Evolutionary conservation across 2,888 invertebrate genomes (phyloP).

Genomic region (Dorcus parallelipipedus): DNA sequence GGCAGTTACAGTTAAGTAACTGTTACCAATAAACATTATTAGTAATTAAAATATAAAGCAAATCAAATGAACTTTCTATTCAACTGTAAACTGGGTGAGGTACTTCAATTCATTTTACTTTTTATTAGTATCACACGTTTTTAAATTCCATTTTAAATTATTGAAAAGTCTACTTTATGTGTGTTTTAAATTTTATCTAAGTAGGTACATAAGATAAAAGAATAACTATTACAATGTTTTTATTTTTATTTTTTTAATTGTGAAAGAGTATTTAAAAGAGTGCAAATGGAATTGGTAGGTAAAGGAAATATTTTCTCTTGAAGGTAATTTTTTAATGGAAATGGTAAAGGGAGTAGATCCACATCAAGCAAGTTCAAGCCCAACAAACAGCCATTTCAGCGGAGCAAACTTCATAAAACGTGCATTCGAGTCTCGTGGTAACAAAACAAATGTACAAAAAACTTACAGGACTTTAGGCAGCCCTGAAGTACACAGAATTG

Average conservation of each 20-base stretch:
- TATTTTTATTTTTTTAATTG: not conserved
- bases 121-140: no score
- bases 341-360: constrained; percentile 49
- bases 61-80: no score
- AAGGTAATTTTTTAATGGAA: constrained; percentile 51
- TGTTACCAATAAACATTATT: no score
- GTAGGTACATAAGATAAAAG: no score
- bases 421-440: constrained; percentile 59
- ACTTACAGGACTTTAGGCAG: constrained; percentile 75
- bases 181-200: not conserved
- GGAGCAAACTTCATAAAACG: constrained; percentile 57
- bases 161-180: no score
- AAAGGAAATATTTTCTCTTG: not conserved
- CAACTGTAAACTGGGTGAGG: no score
- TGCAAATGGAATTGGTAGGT: not conserved
- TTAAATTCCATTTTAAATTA: no score
- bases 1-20: no score
- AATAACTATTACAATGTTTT: not conserved
- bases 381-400: constrained; percentile 44
- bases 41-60: no score
- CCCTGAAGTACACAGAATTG: constrained; percentile 76
- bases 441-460: constrained; percentile 61
- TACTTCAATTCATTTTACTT: no score
- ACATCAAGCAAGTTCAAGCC: constrained; percentile 38
- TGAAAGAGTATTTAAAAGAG: not conserved